These are phyloP conservation scores for Heliocidaris tuberculata DNA, from an alignment of 35 echinoderm and acorn worm genomes.

Conservation along the genomic window DNA sequence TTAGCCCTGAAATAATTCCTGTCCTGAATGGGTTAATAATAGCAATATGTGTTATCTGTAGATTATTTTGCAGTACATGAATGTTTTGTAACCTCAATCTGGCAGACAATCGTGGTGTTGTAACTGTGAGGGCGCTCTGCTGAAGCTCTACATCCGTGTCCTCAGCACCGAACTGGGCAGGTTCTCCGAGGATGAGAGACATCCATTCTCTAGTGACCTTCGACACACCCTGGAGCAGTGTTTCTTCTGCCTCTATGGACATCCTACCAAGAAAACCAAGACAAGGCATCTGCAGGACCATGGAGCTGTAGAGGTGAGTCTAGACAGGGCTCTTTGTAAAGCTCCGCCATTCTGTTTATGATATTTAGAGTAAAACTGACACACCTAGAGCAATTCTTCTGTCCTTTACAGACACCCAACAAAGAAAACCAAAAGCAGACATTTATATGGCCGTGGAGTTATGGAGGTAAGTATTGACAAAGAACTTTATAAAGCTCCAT, in stretches of 20 bases:
- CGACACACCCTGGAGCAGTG: constrained; percentile 82
- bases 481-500: neutral
- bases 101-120: constrained; percentile 86
- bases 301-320: constrained; percentile 83
- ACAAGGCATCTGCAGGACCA: constrained; percentile 94
- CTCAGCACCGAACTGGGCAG: constrained; percentile 67
- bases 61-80: too few relatives aligned
- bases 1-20: too few relatives aligned
- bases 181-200: constrained; percentile 62
- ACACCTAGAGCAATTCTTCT: constrained; percentile 84
- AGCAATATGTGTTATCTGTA: too few relatives aligned
- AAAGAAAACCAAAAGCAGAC: constrained; percentile 74
- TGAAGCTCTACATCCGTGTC: constrained; percentile 62
- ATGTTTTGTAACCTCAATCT: neutral
- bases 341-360: neutral
- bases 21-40: too few relatives aligned
- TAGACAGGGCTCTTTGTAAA: neutral
- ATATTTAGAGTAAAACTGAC: neutral
- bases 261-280: constrained; percentile 78
- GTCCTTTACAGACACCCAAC: constrained; percentile 90
- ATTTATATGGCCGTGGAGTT: constrained; percentile 85
- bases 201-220: constrained; percentile 75
- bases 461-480: constrained; percentile 62
- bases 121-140: constrained; percentile 73
- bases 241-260: constrained; percentile 94